Percentiles rank a stretch among this genome's conserved stretches.
Conservation (phyloP, 2,888 invertebrate species). For the Aradus depressus region DNA sequence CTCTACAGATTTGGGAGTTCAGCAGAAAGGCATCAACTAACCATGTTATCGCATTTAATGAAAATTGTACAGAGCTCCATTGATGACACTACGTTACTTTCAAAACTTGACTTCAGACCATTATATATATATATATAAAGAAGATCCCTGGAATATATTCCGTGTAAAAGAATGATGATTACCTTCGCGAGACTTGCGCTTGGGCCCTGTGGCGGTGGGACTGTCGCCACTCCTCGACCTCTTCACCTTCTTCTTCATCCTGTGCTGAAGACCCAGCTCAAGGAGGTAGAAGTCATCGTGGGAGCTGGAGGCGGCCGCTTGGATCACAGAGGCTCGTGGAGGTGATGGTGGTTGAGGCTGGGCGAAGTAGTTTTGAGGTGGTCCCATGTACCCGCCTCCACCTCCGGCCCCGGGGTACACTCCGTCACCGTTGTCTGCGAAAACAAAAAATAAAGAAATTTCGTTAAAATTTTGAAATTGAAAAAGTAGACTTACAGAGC, state of each 20-base stretch:
- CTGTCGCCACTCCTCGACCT: constrained; percentile 57
- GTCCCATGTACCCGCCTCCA: constrained; percentile 25
- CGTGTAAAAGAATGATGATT: not conserved
- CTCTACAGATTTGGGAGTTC: too few relatives aligned
- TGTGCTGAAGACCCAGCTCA: constrained; percentile 61
- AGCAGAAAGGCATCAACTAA: too few relatives aligned
- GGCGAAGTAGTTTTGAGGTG: constrained; percentile 24
- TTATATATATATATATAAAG: too few relatives aligned
- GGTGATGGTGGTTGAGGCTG: constrained; percentile 28
- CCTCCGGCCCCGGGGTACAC: constrained; percentile 18
- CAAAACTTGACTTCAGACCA: too few relatives aligned
- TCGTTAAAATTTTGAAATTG: not conserved
- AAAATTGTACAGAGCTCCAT: too few relatives aligned
- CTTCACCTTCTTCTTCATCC: constrained; percentile 73
- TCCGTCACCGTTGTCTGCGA: constrained; percentile 23
- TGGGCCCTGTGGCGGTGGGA: constrained; percentile 57
- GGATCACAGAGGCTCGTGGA: constrained; percentile 46
- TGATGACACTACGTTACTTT: too few relatives aligned
- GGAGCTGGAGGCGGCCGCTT: constrained; percentile 56
- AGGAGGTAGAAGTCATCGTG: constrained; percentile 79
- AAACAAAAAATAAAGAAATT: not conserved
- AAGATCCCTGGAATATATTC: too few relatives aligned
- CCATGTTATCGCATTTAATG: too few relatives aligned
- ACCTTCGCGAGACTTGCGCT: constrained; percentile 85
- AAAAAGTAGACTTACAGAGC: too few relatives aligned